phyloP scores from a whole-genome alignment of 2,888 invertebrate species.

The Caenorhabditis angaria region DNA sequence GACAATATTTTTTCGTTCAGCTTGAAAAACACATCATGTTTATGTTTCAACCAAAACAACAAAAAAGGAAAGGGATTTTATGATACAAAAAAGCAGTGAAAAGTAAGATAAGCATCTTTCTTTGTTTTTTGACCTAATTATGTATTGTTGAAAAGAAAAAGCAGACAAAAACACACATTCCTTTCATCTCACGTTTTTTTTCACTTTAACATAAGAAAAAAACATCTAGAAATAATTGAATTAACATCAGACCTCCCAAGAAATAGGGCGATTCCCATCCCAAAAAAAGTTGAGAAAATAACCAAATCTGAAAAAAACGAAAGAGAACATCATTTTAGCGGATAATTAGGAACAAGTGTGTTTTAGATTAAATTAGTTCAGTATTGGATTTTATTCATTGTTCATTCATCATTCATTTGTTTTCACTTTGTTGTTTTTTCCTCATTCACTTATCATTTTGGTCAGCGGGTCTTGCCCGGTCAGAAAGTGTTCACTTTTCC shows the following conservation, averaged over 20 bases:
- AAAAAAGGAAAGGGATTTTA: not conserved
- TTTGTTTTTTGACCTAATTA: conserved; percentile 1
- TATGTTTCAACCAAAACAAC: not conserved
- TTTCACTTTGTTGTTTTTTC: no score
- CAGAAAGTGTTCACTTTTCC: no score
- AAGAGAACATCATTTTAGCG: not conserved
- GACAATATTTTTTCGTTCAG: not conserved
- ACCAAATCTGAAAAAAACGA: not conserved
- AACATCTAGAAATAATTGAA: no score
- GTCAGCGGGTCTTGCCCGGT: no score
- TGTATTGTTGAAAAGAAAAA: conserved; percentile 2
- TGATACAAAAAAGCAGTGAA: not conserved
- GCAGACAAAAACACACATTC: not conserved
- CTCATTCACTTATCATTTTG: no score
- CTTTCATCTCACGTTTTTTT: not conserved
- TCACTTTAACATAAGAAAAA: no score
- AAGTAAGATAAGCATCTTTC: not conserved
- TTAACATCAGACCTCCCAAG: no score
- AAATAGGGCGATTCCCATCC: not conserved
- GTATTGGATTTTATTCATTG: not conserved
- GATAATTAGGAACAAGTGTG: conserved; percentile 9
- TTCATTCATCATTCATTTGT: no score
- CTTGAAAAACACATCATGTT: not conserved
- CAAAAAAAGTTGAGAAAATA: not conserved
- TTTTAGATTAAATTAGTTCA: conserved; percentile 4